phyloP scores from a whole-genome alignment of 2,113 vertebrate species.

The Elephas maximus region DNA sequence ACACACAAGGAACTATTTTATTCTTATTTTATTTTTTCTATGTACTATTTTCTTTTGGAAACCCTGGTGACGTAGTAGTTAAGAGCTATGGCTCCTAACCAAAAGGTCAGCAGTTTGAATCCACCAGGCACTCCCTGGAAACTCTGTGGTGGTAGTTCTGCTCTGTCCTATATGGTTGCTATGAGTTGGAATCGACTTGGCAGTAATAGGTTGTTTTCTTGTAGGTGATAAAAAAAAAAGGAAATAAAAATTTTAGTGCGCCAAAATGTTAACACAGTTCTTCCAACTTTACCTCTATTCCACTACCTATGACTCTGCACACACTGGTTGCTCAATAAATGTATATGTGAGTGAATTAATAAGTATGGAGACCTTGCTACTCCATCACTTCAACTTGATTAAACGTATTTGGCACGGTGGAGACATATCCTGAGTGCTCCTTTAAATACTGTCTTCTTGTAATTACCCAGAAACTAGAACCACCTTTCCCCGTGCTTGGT shows the following conservation, averaged over 20 bases:
- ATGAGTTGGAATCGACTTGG: too few species aligned
- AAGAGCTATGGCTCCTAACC: too few species aligned
- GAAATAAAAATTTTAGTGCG: neutral
- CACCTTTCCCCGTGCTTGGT: neutral
- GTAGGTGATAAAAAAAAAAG: neutral
- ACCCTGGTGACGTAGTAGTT: too few species aligned
- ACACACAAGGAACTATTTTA: neutral
- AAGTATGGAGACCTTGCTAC: neutral
- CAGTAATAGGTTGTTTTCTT: neutral
- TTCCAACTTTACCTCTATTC: neutral
- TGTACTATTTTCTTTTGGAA: neutral
- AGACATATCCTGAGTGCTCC: neutral
- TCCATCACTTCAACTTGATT: neutral
- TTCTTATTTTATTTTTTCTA: neutral
- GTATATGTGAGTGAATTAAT: neutral
- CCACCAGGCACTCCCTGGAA: too few species aligned
- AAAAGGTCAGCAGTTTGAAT: too few species aligned
- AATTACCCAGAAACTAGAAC: neutral
- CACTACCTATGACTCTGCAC: neutral
- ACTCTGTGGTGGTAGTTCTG: too few species aligned
- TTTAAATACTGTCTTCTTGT: neutral
- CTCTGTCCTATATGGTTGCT: too few species aligned
- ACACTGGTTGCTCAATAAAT: neutral
- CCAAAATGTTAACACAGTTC: neutral
- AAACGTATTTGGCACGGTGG: neutral